Base-by-base conservation (phyloP, 1,140 invertebrate species). In the Bursaphelenchus mucronatus region DNA sequence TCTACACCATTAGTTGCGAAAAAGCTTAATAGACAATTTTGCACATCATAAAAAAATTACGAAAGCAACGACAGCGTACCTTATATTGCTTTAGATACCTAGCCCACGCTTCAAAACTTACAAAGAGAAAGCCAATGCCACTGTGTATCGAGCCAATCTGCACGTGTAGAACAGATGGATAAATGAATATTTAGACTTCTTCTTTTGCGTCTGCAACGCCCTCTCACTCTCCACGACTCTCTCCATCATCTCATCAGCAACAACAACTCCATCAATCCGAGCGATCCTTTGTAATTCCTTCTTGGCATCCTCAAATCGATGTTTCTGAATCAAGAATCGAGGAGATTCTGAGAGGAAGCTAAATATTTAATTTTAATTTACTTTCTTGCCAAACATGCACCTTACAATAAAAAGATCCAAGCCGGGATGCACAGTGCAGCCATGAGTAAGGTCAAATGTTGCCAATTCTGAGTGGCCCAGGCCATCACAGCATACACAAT, bases 321-420 rank as follows among this genome's bases (percentile, higher is more conserved):
- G 75, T 10, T 53, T 57, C 67, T 81, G 79, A 43, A 78, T 59
- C 15, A 79, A 50, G 57, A 63, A 79, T 30, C 75, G 61, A 5
- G 79, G 76, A 50, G 63, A 67, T 63, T 79, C 76, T 17, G 61
- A 67, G 3, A 80, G 64, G 44, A 78, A 81, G 19, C 8, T 11
- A 58, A 43, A 70, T 11, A 51, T n/a, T 15, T 2, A 19, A 65
- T 65, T 19, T 15, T 43, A n/a, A 55, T 61, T 3, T 4, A 55
- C 4, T 13, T 47, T 61, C 1, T 61, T 1, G 4, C 15, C 13
- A n/a, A n/a, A n/a, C n/a, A 53, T 9, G n/a, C 1, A 3, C 6
- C 64, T 68, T 30, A 66, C 64, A 63, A 10, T 44, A 71, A 47
- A 9, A 71, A 50, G 10, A 41, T 19, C 17, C 71, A 15, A 8